Evolutionary conservation across 2,113 vertebrate species (phyloP).

Genomic region (Prunella fulvescens): DNA sequence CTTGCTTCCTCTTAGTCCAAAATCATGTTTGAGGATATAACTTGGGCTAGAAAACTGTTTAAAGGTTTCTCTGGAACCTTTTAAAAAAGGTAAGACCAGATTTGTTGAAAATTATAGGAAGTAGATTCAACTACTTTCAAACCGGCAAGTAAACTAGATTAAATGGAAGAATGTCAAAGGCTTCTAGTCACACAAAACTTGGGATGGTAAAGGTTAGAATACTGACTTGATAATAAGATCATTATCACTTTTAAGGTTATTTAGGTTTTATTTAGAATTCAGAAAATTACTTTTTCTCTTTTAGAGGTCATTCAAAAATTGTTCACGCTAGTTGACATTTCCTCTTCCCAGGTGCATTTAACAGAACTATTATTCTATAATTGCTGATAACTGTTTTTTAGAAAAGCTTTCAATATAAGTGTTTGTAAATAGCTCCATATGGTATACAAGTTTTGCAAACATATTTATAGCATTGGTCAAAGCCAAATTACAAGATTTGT

Average conservation of each 20-base stretch:
- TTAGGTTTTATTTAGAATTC: neutral
- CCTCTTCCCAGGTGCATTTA: neutral
- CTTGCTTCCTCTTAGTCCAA: neutral
- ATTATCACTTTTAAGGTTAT: neutral
- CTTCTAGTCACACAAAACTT: neutral
- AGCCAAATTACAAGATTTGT: neutral
- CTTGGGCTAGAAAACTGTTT: neutral
- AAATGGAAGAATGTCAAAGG: neutral
- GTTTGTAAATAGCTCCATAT: neutral
- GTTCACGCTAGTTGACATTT: neutral
- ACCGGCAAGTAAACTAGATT: neutral
- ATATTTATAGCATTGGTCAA: neutral
- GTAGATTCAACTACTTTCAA: neutral
- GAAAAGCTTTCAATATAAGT: neutral
- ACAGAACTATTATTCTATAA: neutral
- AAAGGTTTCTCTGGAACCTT: neutral
- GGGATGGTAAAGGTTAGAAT: neutral
- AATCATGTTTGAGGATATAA: neutral
- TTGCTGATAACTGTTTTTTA: neutral
- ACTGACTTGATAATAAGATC: neutral
- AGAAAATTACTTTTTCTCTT: neutral
- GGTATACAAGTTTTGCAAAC: neutral
- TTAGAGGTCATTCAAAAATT: neutral
- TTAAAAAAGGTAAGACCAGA: neutral
- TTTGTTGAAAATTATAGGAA: neutral